Evolutionary conservation across 2,888 invertebrate genomes (phyloP).

Genomic region (Lymantria monacha): DNA sequence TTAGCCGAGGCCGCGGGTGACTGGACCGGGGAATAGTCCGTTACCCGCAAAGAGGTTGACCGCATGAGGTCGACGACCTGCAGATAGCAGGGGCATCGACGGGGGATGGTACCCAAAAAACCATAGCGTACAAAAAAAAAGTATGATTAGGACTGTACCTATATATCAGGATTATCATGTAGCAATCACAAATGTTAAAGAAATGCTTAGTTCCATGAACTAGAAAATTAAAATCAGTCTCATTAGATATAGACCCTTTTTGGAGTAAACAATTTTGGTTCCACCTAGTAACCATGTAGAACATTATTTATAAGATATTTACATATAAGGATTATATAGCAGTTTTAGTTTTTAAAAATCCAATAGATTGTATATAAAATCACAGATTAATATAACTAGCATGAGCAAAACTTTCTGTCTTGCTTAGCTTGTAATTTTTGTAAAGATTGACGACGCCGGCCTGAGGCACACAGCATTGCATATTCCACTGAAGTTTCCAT

Average conservation of each 20-base stretch:
- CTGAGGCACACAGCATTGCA: conserved; percentile 82
- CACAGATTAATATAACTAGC: conserved; percentile 52
- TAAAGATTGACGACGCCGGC: conserved; percentile 66
- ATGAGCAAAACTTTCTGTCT: conserved; percentile 65
- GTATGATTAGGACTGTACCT: too few species aligned
- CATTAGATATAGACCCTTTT: conserved; percentile 37
- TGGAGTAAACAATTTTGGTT: conserved; percentile 33
- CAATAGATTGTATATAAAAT: conserved; percentile 39
- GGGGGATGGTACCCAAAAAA: too few species aligned
- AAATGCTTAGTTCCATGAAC: conserved; percentile 23
- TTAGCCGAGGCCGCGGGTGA: too few species aligned
- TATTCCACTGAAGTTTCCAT: conserved; percentile 87
- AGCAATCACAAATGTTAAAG: conserved; percentile 10
- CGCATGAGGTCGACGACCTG: too few species aligned
- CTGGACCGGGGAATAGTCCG: too few species aligned
- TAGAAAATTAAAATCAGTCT: conserved; percentile 52
- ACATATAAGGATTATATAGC: conserved; percentile 9
- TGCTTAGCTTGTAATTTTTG: conserved; percentile 71
- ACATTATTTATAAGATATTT: conserved; percentile 20
- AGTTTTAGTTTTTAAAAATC: not conserved
- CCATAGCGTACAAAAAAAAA: too few species aligned
- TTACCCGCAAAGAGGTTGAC: too few species aligned
- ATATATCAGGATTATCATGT: not conserved
- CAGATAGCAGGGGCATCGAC: too few species aligned
- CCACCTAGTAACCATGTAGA: conserved; percentile 14